These are phyloP conservation scores for Thoracochromis brauschi DNA, from an alignment of 2,113 vertebrate genomes.

Conservation along the genomic window DNA sequence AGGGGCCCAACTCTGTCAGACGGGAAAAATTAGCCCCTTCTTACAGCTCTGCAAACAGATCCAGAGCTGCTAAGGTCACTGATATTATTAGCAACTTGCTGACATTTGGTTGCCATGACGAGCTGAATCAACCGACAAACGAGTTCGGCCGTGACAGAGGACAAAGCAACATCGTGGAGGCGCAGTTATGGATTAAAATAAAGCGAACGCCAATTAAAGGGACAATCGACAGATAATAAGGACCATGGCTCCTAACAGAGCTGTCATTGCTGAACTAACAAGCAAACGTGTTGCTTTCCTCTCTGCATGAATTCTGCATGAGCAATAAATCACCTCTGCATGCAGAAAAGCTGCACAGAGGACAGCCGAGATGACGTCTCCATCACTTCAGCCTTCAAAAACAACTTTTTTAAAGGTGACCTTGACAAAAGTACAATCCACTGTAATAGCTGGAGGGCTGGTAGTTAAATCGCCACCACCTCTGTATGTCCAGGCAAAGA, in stretches of 20 bases:
- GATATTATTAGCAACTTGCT: conserved; percentile 21
- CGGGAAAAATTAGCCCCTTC: background rate
- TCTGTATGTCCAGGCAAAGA: background rate
- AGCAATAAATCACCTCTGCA: background rate
- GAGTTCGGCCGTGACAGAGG: background rate
- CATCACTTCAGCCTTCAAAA: background rate
- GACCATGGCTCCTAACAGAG: background rate
- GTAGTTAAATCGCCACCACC: background rate
- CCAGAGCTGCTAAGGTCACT: background rate
- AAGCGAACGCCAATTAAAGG: background rate
- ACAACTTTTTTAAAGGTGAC: background rate
- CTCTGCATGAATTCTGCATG: background rate
- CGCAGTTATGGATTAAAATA: background rate
- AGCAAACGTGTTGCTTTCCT: background rate
- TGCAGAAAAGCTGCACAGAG: background rate
- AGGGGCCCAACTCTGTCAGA: background rate
- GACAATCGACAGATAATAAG: background rate
- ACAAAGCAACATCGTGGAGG: background rate
- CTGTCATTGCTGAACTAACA: background rate
- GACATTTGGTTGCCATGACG: conserved; percentile 36
- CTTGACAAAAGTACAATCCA: background rate
- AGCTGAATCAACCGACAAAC: background rate
- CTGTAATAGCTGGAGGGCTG: too few relatives aligned
- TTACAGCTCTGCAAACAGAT: background rate
- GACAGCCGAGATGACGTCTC: background rate